phyloP scores from a whole-genome alignment of 2,888 invertebrate species.

The Tholera decimalis region DNA sequence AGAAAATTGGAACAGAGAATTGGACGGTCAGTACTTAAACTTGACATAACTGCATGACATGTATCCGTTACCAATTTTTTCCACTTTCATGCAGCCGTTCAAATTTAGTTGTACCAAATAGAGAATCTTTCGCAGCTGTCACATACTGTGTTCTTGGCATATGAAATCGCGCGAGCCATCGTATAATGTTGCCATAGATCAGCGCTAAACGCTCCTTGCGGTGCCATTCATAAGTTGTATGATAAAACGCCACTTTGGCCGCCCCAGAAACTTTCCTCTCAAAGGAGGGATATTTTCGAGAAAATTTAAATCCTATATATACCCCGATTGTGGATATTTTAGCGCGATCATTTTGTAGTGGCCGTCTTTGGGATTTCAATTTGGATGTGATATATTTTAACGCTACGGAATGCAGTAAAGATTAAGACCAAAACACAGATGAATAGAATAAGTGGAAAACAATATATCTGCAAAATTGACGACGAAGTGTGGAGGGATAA shows the following conservation, averaged over 20 bases:
- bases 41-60: too few species aligned
- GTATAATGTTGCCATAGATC: conserved; percentile 74
- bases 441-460: too few species aligned
- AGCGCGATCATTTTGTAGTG: conserved; percentile 47
- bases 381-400: conserved; percentile 3
- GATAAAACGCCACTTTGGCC: conserved; percentile 68
- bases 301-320: conserved; percentile 65
- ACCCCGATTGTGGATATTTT: conserved; percentile 56
- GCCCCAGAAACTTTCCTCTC: conserved; percentile 62
- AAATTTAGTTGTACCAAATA: conserved; percentile 38
- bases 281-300: conserved; percentile 68
- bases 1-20: too few species aligned
- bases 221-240: conserved; percentile 75
- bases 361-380: conserved; percentile 29
- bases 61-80: conserved; percentile 4
- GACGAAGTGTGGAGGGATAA: too few species aligned
- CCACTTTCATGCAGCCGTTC: conserved; percentile 12
- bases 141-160: conserved; percentile 55
- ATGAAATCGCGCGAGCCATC: conserved; percentile 60
- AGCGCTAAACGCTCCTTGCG: conserved; percentile 72
- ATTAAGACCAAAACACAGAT: not conserved
- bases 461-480: not conserved
- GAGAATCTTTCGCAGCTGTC: conserved; percentile 46
- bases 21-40: too few species aligned
- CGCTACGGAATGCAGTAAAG: not conserved